phyloP scores from a whole-genome alignment of 2,797 vertebrate genomes.

The Sorex maritimensis region DNA sequence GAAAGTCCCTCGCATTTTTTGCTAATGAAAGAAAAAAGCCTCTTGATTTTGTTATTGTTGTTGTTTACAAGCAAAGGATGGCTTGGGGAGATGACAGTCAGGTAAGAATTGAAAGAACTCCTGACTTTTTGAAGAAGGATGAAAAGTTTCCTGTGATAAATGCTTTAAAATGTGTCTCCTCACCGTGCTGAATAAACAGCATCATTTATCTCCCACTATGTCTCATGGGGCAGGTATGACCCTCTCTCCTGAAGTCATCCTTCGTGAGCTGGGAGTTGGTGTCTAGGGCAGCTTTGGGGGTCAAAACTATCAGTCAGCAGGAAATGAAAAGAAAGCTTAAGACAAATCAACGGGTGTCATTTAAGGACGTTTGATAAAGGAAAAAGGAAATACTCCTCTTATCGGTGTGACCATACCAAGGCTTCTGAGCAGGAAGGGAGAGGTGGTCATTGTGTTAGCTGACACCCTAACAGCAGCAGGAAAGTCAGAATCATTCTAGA shows the following conservation, averaged over 20 bases:
- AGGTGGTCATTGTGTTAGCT: fast-evolving
- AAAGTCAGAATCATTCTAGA: background rate
- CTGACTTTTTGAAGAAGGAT: slow-evolving; percentile 29
- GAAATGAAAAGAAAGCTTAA: background rate
- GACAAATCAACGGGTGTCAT: background rate
- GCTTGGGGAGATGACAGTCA: background rate
- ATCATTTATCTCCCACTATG: background rate
- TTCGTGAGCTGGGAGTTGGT: background rate
- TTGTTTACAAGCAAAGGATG: background rate
- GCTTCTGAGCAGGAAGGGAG: background rate
- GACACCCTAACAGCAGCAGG: fast-evolving
- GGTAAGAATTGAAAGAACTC: background rate
- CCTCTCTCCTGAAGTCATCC: background rate
- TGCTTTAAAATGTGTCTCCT: background rate
- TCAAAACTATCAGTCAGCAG: background rate
- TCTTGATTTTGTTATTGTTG: background rate
- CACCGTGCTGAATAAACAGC: background rate
- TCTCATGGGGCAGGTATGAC: background rate
- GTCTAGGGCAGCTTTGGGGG: background rate
- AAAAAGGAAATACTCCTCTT: background rate
- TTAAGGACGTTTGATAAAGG: background rate
- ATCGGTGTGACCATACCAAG: background rate
- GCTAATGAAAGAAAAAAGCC: background rate
- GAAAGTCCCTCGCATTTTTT: background rate
- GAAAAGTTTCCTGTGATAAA: background rate